These are phyloP conservation scores for Myzus persicae DNA, from an alignment of 1,140 invertebrate genomes.

Conservation along the genomic window DNA sequence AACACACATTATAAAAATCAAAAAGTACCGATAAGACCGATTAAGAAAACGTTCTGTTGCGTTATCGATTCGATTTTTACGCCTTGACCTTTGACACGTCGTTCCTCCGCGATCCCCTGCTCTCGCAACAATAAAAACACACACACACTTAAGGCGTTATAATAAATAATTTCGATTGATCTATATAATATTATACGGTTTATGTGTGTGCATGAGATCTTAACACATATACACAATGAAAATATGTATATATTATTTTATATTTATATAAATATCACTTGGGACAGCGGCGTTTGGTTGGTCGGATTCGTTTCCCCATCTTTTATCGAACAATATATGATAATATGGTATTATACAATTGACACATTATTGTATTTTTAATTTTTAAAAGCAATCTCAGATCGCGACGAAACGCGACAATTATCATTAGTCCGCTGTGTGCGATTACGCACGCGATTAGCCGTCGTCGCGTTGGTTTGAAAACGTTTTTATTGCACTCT, in stretches of 20 bases:
- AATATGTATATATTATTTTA: background rate
- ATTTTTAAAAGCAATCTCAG: constrained; percentile 25
- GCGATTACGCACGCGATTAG: constrained; percentile 23
- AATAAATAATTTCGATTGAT: constrained; percentile 8
- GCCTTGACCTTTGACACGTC: constrained; percentile 37
- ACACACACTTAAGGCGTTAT: background rate
- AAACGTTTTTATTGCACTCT: constrained; percentile 19
- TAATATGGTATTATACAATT: background rate
- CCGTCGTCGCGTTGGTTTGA: background rate
- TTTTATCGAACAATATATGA: background rate
- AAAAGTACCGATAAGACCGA: constrained; percentile 32
- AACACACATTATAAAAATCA: constrained; percentile 30
- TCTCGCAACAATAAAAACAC: constrained; percentile 11
- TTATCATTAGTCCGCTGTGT: background rate
- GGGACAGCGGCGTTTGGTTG: background rate
- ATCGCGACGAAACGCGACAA: constrained; percentile 37
- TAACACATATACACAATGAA: background rate
- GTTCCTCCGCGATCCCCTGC: background rate
- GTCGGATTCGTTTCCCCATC: background rate
- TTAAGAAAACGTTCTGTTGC: constrained; percentile 27
- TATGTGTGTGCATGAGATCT: background rate
- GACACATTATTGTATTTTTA: constrained; percentile 12
- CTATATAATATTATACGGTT: background rate
- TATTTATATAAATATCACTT: constrained; percentile 8
- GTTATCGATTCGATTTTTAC: constrained; percentile 8